Percentiles rank a stretch among this genome's conserved stretches.
phyloP scores from a whole-genome alignment of 1,140 invertebrate species.

The Apis florea region DNA sequence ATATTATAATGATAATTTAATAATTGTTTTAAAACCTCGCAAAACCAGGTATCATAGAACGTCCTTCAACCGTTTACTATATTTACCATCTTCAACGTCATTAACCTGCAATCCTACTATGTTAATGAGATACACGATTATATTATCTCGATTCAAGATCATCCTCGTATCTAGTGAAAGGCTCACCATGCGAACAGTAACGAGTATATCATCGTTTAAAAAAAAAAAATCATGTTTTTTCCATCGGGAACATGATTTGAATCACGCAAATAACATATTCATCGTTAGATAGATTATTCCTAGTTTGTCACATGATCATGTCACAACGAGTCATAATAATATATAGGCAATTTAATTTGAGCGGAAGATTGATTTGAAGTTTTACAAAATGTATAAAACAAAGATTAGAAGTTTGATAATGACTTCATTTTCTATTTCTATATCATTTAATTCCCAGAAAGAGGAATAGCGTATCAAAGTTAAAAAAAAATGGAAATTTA shows the following conservation, averaged over 20 bases:
- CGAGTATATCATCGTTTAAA: not conserved
- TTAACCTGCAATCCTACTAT: not conserved
- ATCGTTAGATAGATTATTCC: not conserved
- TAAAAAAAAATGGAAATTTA: too few relatives aligned
- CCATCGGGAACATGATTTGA: not conserved
- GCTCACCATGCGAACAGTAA: not conserved
- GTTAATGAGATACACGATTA: not conserved
- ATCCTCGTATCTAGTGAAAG: not conserved
- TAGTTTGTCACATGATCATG: too few relatives aligned
- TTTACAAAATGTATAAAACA: too few relatives aligned
- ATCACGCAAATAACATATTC: not conserved
- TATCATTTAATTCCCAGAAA: too few relatives aligned
- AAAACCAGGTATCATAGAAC: not conserved
- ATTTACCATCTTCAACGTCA: not conserved
- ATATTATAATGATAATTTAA: not conserved
- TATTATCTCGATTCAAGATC: not conserved
- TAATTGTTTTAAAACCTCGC: not conserved
- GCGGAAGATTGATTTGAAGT: too few relatives aligned
- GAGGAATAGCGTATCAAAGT: too few relatives aligned
- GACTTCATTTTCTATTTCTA: too few relatives aligned
- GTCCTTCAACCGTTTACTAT: not conserved
- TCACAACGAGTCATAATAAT: too few relatives aligned
- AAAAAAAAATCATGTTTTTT: not conserved
- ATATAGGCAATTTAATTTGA: too few relatives aligned
- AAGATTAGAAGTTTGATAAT: too few relatives aligned